Conservation (phyloP, 1,140 invertebrate species). For the Cataglyphis hispanica region DNA sequence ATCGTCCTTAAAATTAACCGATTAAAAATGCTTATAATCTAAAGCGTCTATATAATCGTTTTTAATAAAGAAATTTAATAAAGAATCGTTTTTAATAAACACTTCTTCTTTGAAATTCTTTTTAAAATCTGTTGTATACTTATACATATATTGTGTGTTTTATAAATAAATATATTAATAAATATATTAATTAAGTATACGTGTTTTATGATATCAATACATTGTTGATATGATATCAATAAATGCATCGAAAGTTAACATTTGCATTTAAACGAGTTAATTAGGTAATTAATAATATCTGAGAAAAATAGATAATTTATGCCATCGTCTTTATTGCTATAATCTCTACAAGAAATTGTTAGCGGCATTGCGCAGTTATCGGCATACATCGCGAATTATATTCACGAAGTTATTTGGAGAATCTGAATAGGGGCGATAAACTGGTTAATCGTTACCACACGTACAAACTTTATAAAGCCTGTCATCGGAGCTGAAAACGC, state of each 20-base stretch:
- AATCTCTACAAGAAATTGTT: background rate
- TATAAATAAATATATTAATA: too few relatives aligned
- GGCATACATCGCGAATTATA: slow-evolving; percentile 15
- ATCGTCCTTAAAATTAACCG: slow-evolving; percentile 27
- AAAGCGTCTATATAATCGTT: background rate
- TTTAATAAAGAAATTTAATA: background rate
- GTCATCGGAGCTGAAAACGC: slow-evolving; percentile 46
- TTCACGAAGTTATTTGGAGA: slow-evolving; percentile 30
- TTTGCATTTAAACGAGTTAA: background rate
- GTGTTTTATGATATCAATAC: background rate
- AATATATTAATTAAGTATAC: background rate
- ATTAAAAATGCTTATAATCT: slow-evolving; percentile 17
- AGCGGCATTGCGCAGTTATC: background rate
- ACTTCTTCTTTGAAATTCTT: background rate
- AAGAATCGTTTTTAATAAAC: too few relatives aligned
- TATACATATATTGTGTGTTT: background rate
- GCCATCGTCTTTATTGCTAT: background rate
- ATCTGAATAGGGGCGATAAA: slow-evolving; percentile 43
- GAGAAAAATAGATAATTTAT: background rate
- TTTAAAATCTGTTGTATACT: background rate
- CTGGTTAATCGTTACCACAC: slow-evolving; percentile 47
- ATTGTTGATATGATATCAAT: background rate
- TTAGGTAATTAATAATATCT: background rate
- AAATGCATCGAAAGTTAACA: background rate
- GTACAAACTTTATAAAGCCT: slow-evolving; percentile 53